Conservation (phyloP, 2,797 vertebrate genomes). For the Coregonus suidteri region DNA sequence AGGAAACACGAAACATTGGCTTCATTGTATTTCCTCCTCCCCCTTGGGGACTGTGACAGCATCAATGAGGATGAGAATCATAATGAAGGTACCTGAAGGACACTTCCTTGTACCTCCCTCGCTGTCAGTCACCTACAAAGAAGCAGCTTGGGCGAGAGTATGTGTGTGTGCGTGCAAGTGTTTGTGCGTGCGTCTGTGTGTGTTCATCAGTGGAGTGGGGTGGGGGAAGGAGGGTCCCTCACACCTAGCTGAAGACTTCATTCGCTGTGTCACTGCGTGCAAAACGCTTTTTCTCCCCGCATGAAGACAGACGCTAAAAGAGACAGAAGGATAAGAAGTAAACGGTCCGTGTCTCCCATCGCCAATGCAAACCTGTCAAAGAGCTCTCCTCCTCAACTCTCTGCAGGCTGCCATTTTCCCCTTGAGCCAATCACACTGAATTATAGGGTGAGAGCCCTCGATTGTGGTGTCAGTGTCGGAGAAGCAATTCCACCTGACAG, state of each 20-base stretch:
- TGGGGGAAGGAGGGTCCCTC: constrained; percentile 16
- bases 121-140: constrained; percentile 72
- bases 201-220: not conserved
- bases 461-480: constrained; percentile 74
- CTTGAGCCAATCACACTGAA: constrained; percentile 80
- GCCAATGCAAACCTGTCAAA: constrained; percentile 70
- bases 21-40: constrained; percentile 68
- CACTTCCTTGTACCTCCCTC: constrained; percentile 56
- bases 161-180: constrained; percentile 15
- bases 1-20: constrained; percentile 71
- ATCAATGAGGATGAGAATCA: constrained; percentile 67
- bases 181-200: not conserved
- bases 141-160: not conserved
- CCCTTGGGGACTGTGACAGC: constrained; percentile 68
- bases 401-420: constrained; percentile 74
- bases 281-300: constrained; percentile 60
- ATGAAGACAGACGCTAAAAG: constrained; percentile 52
- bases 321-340: constrained; percentile 74
- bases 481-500: constrained; percentile 77
- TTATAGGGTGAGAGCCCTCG: constrained; percentile 75
- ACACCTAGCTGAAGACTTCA: constrained; percentile 32
- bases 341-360: constrained; percentile 51
- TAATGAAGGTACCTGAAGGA: constrained; percentile 78
- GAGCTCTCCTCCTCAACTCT: constrained; percentile 66
- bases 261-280: constrained; percentile 56